Base-by-base conservation (phyloP, 2,797 vertebrate species). In the Coreius guichenoti region DNA sequence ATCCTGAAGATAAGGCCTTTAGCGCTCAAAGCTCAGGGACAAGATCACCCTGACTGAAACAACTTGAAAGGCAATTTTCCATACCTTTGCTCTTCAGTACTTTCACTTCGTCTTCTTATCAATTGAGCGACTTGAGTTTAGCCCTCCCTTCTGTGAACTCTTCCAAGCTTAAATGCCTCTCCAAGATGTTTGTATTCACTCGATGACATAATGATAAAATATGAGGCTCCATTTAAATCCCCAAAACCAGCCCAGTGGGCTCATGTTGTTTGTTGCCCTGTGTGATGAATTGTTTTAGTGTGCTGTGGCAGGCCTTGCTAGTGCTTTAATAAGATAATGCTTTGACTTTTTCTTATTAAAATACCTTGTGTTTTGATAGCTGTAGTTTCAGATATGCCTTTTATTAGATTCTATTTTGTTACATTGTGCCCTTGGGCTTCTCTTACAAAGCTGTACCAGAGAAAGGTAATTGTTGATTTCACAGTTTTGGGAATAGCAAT, bases 1-100 rank as follows among this genome's bases (percentile, higher is more conserved):
- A 90, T 81, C 86, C 87, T 56, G 81, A 68, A 86, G 92, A 94
- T 93, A 93, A 93, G 87, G 81, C 88, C 87, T 89, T 90, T 87
- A 68, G 70, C 85, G 85, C 90, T 90, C 84, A 91, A 92, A 92
- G 91, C 86, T 85, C 65, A 79, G 77, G 39, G 84, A 68, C 83
- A 73, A 87, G 81, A 90, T 86, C 87, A 88, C 29, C 79, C 88
- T 81, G 80, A 70, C 79, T 85, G 92, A 92, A 91, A 85, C 70
- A n/a, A 84, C 78, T 80, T 81, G 89, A 89, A 89, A 92, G 87
- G 89, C 80, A 88, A 89, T 89, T 90, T 88, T 90, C 47, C 83
- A 84, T 67, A 76, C 78, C 21, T 77, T 83, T 85, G 84, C 77
- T 83, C 86, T 90, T 88, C 85, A 85, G 87, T 90, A 80, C 82